Evolutionary conservation across 2,888 invertebrate genomes (phyloP).

Genomic region (Eupithecia inturbata): DNA sequence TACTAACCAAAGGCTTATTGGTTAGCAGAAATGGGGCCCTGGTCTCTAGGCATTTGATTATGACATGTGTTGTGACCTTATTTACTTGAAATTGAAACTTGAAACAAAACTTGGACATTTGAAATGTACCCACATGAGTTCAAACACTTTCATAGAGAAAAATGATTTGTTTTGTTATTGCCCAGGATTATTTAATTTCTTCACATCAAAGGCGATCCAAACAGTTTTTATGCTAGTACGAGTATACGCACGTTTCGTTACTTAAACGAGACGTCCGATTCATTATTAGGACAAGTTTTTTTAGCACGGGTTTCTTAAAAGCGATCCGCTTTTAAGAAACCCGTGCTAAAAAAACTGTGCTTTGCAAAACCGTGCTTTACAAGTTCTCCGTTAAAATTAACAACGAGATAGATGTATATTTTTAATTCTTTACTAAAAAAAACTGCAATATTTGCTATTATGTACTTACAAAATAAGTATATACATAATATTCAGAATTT

Average conservation of each 20-base stretch:
- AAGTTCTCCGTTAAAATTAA: background rate
- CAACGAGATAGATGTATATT: too few relatives aligned
- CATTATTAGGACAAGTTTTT: too few relatives aligned
- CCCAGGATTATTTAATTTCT: constrained; percentile 3
- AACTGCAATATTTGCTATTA: too few relatives aligned
- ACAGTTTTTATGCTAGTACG: constrained; percentile 13
- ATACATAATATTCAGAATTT: too few relatives aligned
- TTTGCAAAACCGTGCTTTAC: background rate
- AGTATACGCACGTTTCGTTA: background rate
- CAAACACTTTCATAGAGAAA: background rate
- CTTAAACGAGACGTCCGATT: too few relatives aligned
- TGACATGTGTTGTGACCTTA: background rate
- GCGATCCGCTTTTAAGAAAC: too few relatives aligned
- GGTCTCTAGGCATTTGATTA: background rate
- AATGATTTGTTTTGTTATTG: constrained; percentile 7
- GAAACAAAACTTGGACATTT: background rate
- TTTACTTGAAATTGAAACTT: background rate
- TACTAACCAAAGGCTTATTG: too few relatives aligned
- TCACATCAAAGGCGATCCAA: constrained; percentile 25
- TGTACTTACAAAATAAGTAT: too few relatives aligned
- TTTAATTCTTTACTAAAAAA: too few relatives aligned
- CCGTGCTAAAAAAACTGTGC: too few relatives aligned
- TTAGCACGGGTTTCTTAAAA: too few relatives aligned
- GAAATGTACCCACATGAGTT: background rate
- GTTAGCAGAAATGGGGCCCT: too few relatives aligned